These are phyloP conservation scores for Mactromeris polynyma DNA, from an alignment of 2,888 invertebrate species.

Conservation along the genomic window DNA sequence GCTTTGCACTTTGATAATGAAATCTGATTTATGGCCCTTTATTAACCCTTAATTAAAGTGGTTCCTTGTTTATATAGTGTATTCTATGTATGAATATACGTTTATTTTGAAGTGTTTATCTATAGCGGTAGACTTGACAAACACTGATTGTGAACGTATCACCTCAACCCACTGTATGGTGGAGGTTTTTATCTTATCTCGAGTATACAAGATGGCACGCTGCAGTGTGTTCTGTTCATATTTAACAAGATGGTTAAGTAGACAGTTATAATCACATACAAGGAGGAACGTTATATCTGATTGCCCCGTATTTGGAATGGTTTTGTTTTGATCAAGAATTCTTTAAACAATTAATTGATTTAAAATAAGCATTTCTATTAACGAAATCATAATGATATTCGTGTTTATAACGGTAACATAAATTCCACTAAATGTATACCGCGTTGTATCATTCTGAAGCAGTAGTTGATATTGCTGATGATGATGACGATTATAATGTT, in stretches of 20 bases:
- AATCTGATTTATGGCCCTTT: constrained; percentile 23
- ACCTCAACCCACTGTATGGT: neutral
- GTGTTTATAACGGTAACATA: too few relatives aligned
- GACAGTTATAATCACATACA: neutral
- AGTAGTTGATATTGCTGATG: neutral
- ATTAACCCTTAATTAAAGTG: constrained; percentile 28
- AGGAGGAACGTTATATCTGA: neutral
- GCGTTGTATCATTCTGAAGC: too few relatives aligned
- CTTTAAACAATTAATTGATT: neutral
- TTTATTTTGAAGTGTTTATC: constrained; percentile 11
- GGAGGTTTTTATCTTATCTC: constrained; percentile 2
- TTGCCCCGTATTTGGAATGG: neutral
- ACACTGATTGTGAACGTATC: neutral
- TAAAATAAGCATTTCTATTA: neutral
- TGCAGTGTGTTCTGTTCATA: neutral
- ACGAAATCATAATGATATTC: too few relatives aligned
- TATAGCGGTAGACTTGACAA: neutral
- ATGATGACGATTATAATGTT: neutral
- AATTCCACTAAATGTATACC: too few relatives aligned
- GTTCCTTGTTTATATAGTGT: constrained; percentile 2
- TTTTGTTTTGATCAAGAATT: too few relatives aligned
- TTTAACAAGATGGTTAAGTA: neutral
- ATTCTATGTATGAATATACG: neutral
- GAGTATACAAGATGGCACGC: constrained; percentile 6
- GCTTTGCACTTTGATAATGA: constrained; percentile 17